Evolutionary conservation across 2,888 invertebrate genomes (phyloP), one percentile per base, ranked within the genome.

Genomic region (Athalia rosae): DNA sequence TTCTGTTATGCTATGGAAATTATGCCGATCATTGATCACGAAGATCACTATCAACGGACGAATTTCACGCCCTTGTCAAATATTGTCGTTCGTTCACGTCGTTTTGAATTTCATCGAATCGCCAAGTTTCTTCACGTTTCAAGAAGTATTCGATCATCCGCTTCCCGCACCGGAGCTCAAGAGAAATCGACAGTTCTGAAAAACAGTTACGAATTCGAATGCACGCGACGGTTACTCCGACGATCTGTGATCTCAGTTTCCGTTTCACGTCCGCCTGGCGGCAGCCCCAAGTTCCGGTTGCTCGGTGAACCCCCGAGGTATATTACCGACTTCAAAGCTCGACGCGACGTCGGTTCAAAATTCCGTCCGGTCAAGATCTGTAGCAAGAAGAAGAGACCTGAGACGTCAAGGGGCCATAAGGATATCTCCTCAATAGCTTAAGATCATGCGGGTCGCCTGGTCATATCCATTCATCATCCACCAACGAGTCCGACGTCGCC

Each of bases 291-390:
- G 13, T 50, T 43, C 9, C 28, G 28, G 28, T 28, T 28, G 28
- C 28, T 28, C 28, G 28, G 2, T 28, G 28, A 28, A 28, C 28
- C 28, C 2, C 28, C 2, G 28, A 28, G 28, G 28, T 28, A 28
- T n/a, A 71, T 71, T 43, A 50, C 13, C 13, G 71, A 58, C 58
- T 71, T 71, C 71, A 56, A 71, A 58, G 71, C 43, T 45, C 58
- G 45, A 28, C 9, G 58, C 8, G 41, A 15, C 58, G 43, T 71
- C 53, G 45, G 8, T n/a, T 45, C 7, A 67, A 9, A 53, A 67
- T 53, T 41, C 41, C 50, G 67, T 67, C 28, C 50, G 7, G 15
- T 53, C 67, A 67, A 53, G 67, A 67, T 50, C 67, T 67, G 11
- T 11, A 9, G 13, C 48, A 28, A 28, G 15, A 53, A 28, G 15